Base-by-base conservation (phyloP, 2,113 vertebrate species). In the Hippocampus barbouri region DNA sequence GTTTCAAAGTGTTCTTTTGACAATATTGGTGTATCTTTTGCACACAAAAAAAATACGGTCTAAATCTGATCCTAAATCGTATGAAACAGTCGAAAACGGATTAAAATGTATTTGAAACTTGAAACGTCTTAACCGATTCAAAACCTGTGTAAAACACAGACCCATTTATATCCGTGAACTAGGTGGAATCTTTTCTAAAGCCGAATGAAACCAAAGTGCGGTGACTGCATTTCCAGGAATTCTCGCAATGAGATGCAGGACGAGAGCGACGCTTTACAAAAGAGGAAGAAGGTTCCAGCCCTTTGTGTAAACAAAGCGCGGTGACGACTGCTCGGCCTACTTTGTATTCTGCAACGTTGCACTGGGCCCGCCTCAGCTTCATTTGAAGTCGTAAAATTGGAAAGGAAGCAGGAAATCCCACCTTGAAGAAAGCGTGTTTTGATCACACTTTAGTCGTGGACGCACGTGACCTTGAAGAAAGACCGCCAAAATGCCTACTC, bases 41-140 rank as follows among this genome's bases (percentile, higher is more conserved):
- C 89, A 90, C 88, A 3, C 27, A 30, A 30, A 4, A 89, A 87
- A 91, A 88, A 81, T 85, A 91, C 90, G 88, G 85, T 81, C 81
- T 85, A 78, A 71, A 81, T 79, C 81, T 72, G 69, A 56, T 56
- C 53, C 30, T 34, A 34, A 34, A n/a, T 23, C 8, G 23, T 23
- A 5, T 59, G 56, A 59, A 25, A 0, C n/a, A n/a, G n/a, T 25
- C 4, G 1, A 57, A 57, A 57, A 12, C 23, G 23, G n/a, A 25
- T 6, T 11, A 14, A 25, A 59, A 59, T 12, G 10, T 25, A 25
- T 25, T 45, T 45, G 43, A 45, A 45, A 45, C 30, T 30, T 4
- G 30, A 30, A 30, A 30, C 30, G 30, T 30, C 30, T 30, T 3
- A 30, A 30, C 43, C 12, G 12, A 45, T 3, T 45, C 43, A 3